Conservation (phyloP, 2,113 vertebrate species). For the Columbina picui region DNA sequence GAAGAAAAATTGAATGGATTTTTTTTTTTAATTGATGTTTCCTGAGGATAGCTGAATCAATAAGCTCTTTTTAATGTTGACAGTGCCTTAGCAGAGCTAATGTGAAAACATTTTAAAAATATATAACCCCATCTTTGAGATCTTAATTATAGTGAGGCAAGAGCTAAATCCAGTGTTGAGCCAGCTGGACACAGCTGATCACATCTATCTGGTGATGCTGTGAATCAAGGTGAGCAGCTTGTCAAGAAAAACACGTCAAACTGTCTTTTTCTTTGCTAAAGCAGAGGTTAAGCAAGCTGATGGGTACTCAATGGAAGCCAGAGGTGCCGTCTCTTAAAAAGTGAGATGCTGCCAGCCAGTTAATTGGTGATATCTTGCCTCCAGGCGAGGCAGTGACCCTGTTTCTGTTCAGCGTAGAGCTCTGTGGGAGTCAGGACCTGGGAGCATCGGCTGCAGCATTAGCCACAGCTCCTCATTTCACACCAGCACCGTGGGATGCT, state of each 20-base stretch:
- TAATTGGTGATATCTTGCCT: neutral
- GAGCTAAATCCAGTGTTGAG: neutral
- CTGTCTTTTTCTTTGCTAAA: neutral
- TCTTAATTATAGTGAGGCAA: neutral
- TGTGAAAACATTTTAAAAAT: neutral
- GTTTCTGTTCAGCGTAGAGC: neutral
- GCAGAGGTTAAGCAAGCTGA: neutral
- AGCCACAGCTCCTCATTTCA: neutral
- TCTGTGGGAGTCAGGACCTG: neutral
- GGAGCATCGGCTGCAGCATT: neutral
- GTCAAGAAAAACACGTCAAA: neutral
- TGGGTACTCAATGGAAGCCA: neutral
- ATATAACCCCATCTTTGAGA: neutral
- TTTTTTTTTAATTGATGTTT: neutral
- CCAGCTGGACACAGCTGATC: neutral
- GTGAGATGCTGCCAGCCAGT: neutral
- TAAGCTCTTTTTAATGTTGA: neutral
- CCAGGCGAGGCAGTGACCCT: accelerated
- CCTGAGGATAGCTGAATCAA: neutral
- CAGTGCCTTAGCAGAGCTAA: neutral
- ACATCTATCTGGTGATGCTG: neutral
- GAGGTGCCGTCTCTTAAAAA: neutral
- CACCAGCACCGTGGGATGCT: neutral
- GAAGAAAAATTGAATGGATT: neutral
- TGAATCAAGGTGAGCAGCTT: neutral